Evolutionary conservation across 2,113 vertebrate genomes (phyloP), one percentile per base, ranked within the genome.

Genomic region (Solea solea): DNA sequence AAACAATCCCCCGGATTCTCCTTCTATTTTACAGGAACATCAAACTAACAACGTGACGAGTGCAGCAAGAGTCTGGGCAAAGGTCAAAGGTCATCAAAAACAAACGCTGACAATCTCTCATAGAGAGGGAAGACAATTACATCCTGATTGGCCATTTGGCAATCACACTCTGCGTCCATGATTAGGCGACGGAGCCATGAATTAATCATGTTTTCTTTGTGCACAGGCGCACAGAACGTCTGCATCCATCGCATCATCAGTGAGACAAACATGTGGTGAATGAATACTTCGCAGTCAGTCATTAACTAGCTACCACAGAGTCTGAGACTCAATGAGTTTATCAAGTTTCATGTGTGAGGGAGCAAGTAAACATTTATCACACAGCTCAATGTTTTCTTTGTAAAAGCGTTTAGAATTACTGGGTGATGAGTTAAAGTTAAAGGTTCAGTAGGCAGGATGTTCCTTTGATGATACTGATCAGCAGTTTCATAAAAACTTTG

Each of bases 81-180:
- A 83, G 90, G 84, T 86, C 85, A 78, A 71, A 87, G 90, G 86
- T 91, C 89, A 90, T 79, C 76, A 87, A 87, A 88, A 34, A 34
- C 34, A 34, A 34, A 34, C 88, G 85, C 82, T 92, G 79, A 1
- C 34, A 54, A 74, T 82, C 57, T 65, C 66, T 70, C 76, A 59
- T 58, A 72, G 84, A 73, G 80, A 34, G 34, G 34, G 3, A 72
- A 68, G 64, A 80, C 90, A 93, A 92, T 92, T 85, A 89, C 82
- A 74, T 79, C 76, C 78, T 91, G 90, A 93, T 92, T 91, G 89
- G 87, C 88, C 88, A 70, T 93, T 91, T 89, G 92, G 91, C 87
- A 92, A 90, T 94, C 89, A 89, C 83, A 52, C 78, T 59, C 71
- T 71, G 72, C 64, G 68, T 78, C 73, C 52, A 65, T 89, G 86